Evolutionary conservation across 2,113 vertebrate species (phyloP), one percentile per base, ranked within the genome.

Genomic region (Phyllopteryx taeniolatus): DNA sequence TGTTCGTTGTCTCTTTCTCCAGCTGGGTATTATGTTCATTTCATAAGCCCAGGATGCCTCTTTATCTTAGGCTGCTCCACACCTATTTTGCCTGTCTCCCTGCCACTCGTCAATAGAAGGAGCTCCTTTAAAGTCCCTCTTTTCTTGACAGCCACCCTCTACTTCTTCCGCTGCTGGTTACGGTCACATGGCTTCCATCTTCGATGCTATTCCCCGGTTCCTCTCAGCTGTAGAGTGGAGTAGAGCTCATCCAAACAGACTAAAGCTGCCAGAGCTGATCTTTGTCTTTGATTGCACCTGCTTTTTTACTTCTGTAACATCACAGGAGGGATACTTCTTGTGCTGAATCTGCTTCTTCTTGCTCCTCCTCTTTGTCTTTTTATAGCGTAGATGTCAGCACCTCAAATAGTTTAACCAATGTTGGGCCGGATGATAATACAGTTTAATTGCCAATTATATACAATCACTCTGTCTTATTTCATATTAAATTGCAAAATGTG

Each of bases 11-110:
- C 77, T 87, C 73, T 79, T 77, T 83, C 88, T 91, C 79, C 85
- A 75, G 79, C 86, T 89, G 86, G 86, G 87, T 87, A 81, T 75
- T 79, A 90, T 92, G 90, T 92, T 89, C 91, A 91, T 91, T 91
- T 92, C 87, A 92, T 91, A 85, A 91, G 83, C 82, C 88, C 79
- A 77, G 83, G 87, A 85, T 87, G 83, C 81, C 82, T 88, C 88
- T 89, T 90, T 91, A 85, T 91, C 84, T 84, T 80, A 78, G 79
- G 87, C 91, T 81, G 79, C 63, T 62, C 71, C 68, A 69, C 83
- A 83, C 78, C 85, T 79, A 84, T 82, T 70, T 64, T 77, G 85
- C 72, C 86, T 86, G 88, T 91, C 89, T 90, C 86, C 59, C 74
- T 80, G 78, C 77, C 71, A 66, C 80, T 91, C 78, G 72, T 90